Conservation (phyloP, 2,888 invertebrate species). For the Cephus sareptanus region DNA sequence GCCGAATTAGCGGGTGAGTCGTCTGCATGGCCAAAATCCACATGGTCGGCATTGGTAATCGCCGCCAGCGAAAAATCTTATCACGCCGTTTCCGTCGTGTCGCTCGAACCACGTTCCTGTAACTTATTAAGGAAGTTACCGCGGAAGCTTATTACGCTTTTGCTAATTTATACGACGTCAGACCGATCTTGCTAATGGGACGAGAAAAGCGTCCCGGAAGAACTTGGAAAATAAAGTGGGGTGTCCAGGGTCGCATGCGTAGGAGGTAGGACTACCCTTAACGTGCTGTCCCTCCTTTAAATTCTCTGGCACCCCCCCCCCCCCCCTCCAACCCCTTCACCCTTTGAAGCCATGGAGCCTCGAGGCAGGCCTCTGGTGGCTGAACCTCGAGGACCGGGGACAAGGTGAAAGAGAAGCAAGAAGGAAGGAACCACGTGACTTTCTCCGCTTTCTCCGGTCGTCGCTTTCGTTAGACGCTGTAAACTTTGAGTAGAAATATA, state of each 20-base stretch:
- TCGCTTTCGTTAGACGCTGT: not conserved
- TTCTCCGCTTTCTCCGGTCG: not conserved
- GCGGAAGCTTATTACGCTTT: constrained; percentile 32
- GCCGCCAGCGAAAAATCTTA: not conserved
- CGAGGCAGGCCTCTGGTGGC: not conserved
- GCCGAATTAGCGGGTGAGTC: not conserved
- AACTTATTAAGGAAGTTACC: constrained; percentile 23
- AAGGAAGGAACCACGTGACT: not conserved
- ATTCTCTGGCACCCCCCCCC: not conserved
- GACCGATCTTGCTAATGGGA: not conserved
- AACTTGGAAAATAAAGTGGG: not conserved
- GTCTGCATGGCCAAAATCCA: no score
- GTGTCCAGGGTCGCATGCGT: not conserved
- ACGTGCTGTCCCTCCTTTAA: not conserved
- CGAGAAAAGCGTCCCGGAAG: not conserved
- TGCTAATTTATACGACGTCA: constrained; percentile 33
- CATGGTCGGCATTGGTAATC: not conserved
- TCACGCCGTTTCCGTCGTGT: not conserved
- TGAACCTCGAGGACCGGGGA: not conserved
- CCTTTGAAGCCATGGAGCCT: not conserved
- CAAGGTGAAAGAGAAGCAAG: not conserved
- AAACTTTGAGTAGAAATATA: constrained; percentile 1
- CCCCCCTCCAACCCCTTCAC: no score
- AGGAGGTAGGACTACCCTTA: not conserved
- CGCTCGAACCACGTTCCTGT: not conserved